Evolutionary conservation across 2,888 invertebrate species (phyloP), one percentile per base, ranked within the genome.

Genomic region (Lagria hirta): DNA sequence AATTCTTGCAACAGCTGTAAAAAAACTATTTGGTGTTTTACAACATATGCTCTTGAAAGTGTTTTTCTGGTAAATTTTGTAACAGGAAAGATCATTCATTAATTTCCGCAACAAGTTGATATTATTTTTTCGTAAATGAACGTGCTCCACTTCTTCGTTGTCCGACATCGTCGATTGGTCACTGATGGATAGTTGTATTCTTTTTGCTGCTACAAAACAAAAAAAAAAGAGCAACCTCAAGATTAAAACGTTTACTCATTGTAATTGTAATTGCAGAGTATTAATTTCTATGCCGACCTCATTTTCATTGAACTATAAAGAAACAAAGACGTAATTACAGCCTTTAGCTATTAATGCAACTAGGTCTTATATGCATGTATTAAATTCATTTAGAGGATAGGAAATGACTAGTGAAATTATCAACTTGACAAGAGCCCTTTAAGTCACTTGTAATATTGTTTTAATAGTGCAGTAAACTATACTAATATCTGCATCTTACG

Each of bases 301-400:
- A 60, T 60, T 60, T 55, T 55, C 60, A 58, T 55, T 57, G 60
- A 58, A 58, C 60, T 58, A 58, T 60, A 55, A 58, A 60, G 54
- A 55, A 55, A 60, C 58, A 58, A 60, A 58, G 58, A 55, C 51
- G 42, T 54, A 60, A 60, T 60, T 60, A 52, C 55, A 43, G 54
- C 56, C 53, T 55, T 43, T 54, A 49, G 53, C 50, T 48, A 57
- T 60, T 57, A 58, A 60, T 60, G 60, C 58, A 60, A 57, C 53
- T 56, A 54, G 57, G 57, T 57, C 57, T 60, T 52, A 51, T 47
- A 52, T 48, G 52, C 43, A 48, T 51, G 55, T 51, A 45, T 52
- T 52, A 50, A 55, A 46, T 47, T 37, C 41, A 18, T 30, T 24
- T 5, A 35, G 34, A 22, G 29, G 29, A 29, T 28, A 43, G 26